Conservation (phyloP, 2,113 vertebrate genomes). For the Apistogramma diplotaenia region DNA sequence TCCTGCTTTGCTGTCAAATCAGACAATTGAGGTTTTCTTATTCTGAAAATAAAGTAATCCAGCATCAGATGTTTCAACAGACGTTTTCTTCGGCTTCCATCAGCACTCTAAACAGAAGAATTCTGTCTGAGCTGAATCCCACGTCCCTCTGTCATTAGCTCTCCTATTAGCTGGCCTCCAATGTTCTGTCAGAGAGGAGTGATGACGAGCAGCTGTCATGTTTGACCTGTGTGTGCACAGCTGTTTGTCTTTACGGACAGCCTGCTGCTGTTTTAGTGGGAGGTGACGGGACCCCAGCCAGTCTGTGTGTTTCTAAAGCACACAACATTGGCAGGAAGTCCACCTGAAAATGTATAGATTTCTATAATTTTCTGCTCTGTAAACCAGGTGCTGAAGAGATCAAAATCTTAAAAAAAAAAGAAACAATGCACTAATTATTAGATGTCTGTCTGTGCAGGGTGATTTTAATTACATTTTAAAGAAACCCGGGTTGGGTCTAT, state of each 20-base stretch:
- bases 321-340: accelerated
- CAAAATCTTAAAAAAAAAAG: too few species aligned
- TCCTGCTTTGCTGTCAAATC: constrained; percentile 4
- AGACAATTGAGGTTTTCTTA: constrained; percentile 26
- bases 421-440: too few species aligned
- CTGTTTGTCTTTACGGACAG: constrained; percentile 11
- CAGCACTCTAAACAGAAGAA: background rate
- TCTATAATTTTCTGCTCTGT: too few species aligned
- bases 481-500: too few species aligned
- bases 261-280: constrained; percentile 12
- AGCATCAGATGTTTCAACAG: constrained; percentile 6
- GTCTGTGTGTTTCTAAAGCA: background rate
- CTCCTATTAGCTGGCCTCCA: background rate
- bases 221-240: background rate
- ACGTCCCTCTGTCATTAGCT: background rate
- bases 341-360: background rate
- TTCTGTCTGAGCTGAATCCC: background rate
- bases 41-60: background rate
- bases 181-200: background rate
- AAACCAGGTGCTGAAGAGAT: too few species aligned
- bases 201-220: background rate
- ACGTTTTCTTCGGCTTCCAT: constrained; percentile 23
- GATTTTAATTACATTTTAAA: too few species aligned
- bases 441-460: too few species aligned
- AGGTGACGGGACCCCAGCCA: background rate